These are phyloP conservation scores for Nothobranchius furzeri DNA, from an alignment of 2,113 vertebrate genomes.

Conservation along the genomic window DNA sequence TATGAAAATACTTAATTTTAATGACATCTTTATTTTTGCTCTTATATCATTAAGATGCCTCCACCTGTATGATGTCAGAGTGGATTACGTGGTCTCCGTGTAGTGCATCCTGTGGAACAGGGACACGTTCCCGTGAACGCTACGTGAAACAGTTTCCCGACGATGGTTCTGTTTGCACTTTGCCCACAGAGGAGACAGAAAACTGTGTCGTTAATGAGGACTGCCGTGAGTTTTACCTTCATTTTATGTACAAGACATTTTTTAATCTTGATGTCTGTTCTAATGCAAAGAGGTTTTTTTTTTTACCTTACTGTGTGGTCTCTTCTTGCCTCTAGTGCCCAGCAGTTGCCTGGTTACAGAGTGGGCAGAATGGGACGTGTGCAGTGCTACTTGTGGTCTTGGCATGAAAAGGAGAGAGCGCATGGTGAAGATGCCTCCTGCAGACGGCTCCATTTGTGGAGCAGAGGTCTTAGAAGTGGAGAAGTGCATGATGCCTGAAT, in stretches of 20 bases:
- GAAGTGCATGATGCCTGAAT: constrained; percentile 99
- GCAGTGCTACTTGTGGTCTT: constrained; percentile 94
- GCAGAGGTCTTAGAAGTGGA: constrained; percentile 92
- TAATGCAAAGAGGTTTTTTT: too few relatives aligned
- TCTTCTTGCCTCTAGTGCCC: constrained; percentile 77
- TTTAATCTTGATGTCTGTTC: too few relatives aligned
- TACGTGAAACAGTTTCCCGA: constrained; percentile 97
- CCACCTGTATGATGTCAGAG: constrained; percentile 98
- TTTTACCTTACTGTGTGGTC: too few relatives aligned
- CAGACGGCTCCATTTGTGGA: constrained; percentile 93
- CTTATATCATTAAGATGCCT: constrained; percentile 79
- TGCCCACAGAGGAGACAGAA: constrained; percentile 92
- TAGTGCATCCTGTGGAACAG: constrained; percentile 89
- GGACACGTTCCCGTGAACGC: constrained; percentile 90
- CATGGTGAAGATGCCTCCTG: constrained; percentile 94
- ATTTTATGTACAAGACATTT: not conserved
- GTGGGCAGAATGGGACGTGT: constrained; percentile 96
- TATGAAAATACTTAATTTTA: too few relatives aligned
- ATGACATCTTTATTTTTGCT: too few relatives aligned
- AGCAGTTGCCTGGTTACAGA: constrained; percentile 96
- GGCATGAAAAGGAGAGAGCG: constrained; percentile 92
- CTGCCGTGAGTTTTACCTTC: constrained; percentile 84
- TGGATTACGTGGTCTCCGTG: constrained; percentile 99
- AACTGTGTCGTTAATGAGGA: constrained; percentile 94
- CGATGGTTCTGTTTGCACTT: constrained; percentile 91